Conservation (phyloP, 2,797 vertebrate species). For the Varecia variegata region DNA sequence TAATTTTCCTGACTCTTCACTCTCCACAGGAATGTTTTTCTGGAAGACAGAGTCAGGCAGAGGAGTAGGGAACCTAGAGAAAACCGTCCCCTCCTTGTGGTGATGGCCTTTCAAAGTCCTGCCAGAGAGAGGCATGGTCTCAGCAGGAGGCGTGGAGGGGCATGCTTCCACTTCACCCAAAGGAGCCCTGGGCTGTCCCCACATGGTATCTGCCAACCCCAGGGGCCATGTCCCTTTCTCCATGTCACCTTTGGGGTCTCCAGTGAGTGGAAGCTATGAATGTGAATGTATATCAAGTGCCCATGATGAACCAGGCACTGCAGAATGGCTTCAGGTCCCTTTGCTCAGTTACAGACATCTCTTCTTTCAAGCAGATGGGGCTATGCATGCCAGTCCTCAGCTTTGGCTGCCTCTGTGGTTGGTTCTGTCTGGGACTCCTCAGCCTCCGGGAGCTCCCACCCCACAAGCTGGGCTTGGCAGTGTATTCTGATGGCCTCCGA, state of each 20-base stretch:
- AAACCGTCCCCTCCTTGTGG: not conserved
- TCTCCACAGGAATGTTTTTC: not conserved
- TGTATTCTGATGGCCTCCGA: not conserved
- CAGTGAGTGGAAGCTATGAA: not conserved
- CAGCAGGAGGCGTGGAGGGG: not conserved
- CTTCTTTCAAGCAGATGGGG: not conserved
- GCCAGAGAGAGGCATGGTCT: not conserved
- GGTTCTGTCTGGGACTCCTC: not conserved
- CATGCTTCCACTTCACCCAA: not conserved
- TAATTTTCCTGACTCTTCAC: not conserved
- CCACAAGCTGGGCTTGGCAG: too few relatives aligned
- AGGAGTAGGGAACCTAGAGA: not conserved
- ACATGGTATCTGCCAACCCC: too few relatives aligned
- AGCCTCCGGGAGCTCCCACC: not conserved
- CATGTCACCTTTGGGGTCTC: not conserved
- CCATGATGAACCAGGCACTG: not conserved
- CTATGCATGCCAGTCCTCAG: rapidly evolving
- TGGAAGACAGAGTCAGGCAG: not conserved
- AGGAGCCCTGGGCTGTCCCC: not conserved
- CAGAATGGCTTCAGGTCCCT: not conserved
- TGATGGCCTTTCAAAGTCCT: not conserved
- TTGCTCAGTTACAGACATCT: not conserved
- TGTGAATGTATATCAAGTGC: not conserved
- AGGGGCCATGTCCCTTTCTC: rapidly evolving
- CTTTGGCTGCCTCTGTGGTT: not conserved